These are phyloP conservation scores for Gila orcuttii DNA, from an alignment of 2,113 vertebrate species.

Conservation along the genomic window DNA sequence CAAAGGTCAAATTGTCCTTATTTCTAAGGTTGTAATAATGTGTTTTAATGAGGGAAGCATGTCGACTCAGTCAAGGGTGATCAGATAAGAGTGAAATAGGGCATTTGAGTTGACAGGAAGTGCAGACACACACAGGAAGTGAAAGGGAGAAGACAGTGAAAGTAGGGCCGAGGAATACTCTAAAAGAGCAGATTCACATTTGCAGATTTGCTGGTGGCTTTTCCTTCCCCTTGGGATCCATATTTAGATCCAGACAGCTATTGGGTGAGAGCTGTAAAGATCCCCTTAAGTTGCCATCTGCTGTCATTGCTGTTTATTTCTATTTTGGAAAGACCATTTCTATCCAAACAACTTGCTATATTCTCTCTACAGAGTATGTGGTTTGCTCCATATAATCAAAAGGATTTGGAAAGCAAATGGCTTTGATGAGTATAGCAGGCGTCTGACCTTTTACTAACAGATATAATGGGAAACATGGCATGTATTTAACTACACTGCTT, in stretches of 20 bases:
- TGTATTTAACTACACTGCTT: slow-evolving; percentile 12
- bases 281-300: slow-evolving; percentile 2
- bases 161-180: not conserved
- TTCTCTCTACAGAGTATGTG: not conserved
- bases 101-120: not conserved
- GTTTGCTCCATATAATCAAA: not conserved
- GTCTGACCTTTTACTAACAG: not conserved
- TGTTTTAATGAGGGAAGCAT: not conserved
- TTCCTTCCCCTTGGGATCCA: slow-evolving; percentile 5
- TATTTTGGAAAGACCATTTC: not conserved
- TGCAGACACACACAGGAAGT: slow-evolving; percentile 13
- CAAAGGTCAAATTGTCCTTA: no score
- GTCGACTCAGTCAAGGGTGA: not conserved
- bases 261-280: not conserved
- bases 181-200: slow-evolving; percentile 11
- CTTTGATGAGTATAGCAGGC: slow-evolving; percentile 6
- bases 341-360: not conserved
- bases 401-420: not conserved
- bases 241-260: slow-evolving; percentile 29
- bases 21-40: not conserved
- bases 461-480: not conserved
- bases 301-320: slow-evolving; percentile 1
- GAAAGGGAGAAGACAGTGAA: slow-evolving; percentile 28
- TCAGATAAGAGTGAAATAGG: not conserved
- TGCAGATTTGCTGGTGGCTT: slow-evolving; percentile 9